Evolutionary conservation across 2,113 vertebrate genomes (phyloP), one percentile per base, ranked within the genome.

Genomic region (Saguinus imperator): DNA sequence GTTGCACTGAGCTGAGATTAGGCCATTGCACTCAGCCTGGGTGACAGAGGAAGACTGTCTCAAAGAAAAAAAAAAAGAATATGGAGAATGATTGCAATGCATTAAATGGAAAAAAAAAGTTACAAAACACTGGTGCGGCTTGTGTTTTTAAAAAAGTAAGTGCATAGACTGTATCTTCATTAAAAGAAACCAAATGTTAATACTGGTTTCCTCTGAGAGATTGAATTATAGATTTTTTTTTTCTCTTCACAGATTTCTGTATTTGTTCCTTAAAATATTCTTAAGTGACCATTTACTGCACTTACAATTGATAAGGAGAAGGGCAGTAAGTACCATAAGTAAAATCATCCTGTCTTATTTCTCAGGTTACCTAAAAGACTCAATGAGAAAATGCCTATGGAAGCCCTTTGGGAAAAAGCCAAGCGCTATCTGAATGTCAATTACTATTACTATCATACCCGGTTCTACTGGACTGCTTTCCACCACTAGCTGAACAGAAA

Each of bases 181-280:
- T 86, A 73, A 87, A 83, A 95, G 45, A 61, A 76, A 43, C 2
- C 50, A 97, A 90, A 90, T 68, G 35, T 25, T 70, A 84, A 94
- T 16, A 40, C 4, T 40, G 23, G 27, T 72, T 88, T 89, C 81
- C 79, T 77, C 57, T 70, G 66, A 91, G 3, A 79, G 72, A 84
- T 5, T 91, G 43, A 58, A 76, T 93, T 86, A 86, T 21, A 86
- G 35, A 40, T 89, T 72, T 86, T 77, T 88, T 88, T 89, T 73
- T 86, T 77, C 61, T 91, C 68, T 55, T 80, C 25, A 52, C n/a
- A 43, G 27, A 37, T 95, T 91, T 91, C 25, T 21, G 50, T 76
- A 89, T 52, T 87, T 73, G 43, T 75, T 77, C 52, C 50, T 87
- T 94, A 90, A 91, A 64, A 85, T 37, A 73, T 55, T 64, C 48